Percentiles rank a stretch among this genome's conserved stretches.
Evolutionary conservation across 2,797 vertebrate genomes (phyloP).

Genomic region (Gadopsis marmoratus): DNA sequence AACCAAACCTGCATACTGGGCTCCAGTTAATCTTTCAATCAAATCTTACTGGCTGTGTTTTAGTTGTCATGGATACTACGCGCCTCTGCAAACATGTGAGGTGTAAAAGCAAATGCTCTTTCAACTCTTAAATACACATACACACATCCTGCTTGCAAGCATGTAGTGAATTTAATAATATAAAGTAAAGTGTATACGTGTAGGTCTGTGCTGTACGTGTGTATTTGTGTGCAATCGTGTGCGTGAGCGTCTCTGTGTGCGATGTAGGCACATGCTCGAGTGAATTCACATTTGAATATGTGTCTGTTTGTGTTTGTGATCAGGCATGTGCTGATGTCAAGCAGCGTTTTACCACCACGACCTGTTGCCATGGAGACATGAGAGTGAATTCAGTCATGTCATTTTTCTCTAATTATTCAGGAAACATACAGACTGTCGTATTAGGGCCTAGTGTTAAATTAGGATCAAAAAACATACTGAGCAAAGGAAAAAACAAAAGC

Average conservation of each 20-base stretch:
- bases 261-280: neutral
- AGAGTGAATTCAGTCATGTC: conserved; percentile 31
- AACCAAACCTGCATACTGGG: conserved; percentile 5
- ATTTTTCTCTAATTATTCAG: conserved; percentile 43
- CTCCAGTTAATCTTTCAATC: conserved; percentile 9
- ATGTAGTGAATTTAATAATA: neutral
- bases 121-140: neutral
- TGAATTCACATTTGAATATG: neutral
- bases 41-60: conserved; percentile 36
- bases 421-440: conserved; percentile 7
- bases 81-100: conserved; percentile 41
- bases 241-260: neutral
- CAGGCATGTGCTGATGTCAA: conserved; percentile 25
- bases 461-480: neutral
- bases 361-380: conserved; percentile 58
- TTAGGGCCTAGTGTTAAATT: neutral
- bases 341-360: conserved; percentile 30
- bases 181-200: neutral
- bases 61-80: conserved; percentile 48
- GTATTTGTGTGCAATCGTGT: neutral
- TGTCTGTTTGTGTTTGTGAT: neutral
- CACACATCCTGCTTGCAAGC: neutral
- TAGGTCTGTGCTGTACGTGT: neutral
- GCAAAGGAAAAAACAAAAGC: neutral
- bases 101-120: conserved; percentile 16